Conservation (phyloP, 2,888 invertebrate species). For the Ernsta delagoae region DNA sequence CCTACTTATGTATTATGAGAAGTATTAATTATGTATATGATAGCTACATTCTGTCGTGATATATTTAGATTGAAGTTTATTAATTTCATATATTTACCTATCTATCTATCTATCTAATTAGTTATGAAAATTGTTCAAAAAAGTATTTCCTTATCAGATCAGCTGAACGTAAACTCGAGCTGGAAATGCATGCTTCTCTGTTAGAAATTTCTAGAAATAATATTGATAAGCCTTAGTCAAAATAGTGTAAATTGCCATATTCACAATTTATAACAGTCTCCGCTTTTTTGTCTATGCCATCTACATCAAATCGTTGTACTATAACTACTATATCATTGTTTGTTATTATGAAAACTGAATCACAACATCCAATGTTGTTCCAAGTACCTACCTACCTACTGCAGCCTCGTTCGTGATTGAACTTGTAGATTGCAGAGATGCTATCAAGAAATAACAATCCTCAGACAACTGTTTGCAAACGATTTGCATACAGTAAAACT, state of each 20-base stretch:
- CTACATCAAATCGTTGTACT: background rate
- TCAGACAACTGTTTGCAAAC: conserved; percentile 29
- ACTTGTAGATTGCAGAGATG: conserved; percentile 32
- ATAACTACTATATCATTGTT: conserved; percentile 5
- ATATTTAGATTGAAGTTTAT: background rate
- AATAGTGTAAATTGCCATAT: background rate
- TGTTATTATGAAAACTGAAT: conserved; percentile 18
- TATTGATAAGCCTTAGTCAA: background rate
- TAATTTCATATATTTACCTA: background rate
- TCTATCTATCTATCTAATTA: too few relatives aligned
- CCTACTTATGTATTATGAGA: background rate
- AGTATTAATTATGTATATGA: background rate
- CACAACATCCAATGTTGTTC: conserved; percentile 27
- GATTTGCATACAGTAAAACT: conserved; percentile 34
- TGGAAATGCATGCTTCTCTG: too few relatives aligned
- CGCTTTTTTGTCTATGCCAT: background rate
- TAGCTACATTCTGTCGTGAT: background rate
- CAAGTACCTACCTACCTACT: background rate
- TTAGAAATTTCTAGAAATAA: background rate
- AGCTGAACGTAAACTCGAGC: too few relatives aligned
- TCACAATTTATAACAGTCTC: background rate
- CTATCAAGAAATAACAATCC: conserved; percentile 35
- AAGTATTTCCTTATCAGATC: background rate
- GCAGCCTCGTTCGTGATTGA: conserved; percentile 19
- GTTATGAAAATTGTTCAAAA: background rate